phyloP scores from a whole-genome alignment of 2,113 vertebrate genomes.

The Melanocharis versteri region DNA sequence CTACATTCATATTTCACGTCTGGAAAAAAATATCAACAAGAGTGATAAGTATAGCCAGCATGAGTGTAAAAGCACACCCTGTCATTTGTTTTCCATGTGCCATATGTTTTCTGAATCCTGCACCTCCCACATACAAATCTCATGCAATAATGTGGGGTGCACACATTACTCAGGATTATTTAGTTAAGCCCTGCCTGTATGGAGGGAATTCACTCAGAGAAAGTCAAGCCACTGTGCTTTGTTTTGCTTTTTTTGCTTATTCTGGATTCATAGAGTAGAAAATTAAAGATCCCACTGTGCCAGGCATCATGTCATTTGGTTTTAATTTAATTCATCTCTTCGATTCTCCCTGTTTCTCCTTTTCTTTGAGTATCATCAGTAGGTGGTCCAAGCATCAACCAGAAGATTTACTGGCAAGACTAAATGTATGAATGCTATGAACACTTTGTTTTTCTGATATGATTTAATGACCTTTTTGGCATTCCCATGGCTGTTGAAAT shows the following conservation, averaged over 20 bases:
- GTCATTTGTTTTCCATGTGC: constrained; percentile 65
- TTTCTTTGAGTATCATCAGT: constrained; percentile 28
- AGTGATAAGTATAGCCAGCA: constrained; percentile 62
- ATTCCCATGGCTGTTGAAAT: constrained; percentile 69
- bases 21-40: constrained; percentile 47
- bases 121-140: constrained; percentile 68
- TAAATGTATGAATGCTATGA: constrained; percentile 60
- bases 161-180: constrained; percentile 58
- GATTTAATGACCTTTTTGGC: constrained; percentile 75
- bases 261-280: constrained; percentile 51
- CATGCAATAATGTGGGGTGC: constrained; percentile 58
- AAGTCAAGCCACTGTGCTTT: constrained; percentile 39
- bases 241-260: constrained; percentile 22
- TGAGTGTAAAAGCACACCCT: constrained; percentile 60
- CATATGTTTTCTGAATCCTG: constrained; percentile 70
- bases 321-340: constrained; percentile 66
- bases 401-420: constrained; percentile 70
- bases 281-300: constrained; percentile 51
- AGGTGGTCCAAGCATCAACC: constrained; percentile 65
- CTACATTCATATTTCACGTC: constrained; percentile 43
- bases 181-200: constrained; percentile 40
- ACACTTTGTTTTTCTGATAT: constrained; percentile 68
- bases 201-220: constrained; percentile 23
- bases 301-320: constrained; percentile 51
- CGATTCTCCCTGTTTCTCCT: constrained; percentile 11